phyloP scores from a whole-genome alignment of 2,888 invertebrate genomes.

The Cosmorhoe ocellata region DNA sequence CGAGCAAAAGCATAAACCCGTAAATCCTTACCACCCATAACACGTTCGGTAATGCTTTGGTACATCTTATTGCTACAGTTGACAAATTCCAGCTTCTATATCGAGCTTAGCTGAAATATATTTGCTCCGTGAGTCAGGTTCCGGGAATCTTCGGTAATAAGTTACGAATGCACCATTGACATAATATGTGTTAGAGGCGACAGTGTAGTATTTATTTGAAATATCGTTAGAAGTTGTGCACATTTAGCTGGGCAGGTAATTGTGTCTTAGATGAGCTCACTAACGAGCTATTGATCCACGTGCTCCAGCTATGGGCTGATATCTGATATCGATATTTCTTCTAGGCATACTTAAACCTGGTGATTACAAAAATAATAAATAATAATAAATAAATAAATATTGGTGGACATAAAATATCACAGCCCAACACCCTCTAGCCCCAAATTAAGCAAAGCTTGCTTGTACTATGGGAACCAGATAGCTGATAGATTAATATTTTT shows the following conservation, averaged over 20 bases:
- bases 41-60: constrained; percentile 18
- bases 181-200: constrained; percentile 12
- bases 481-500: no score
- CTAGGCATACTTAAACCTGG: no score
- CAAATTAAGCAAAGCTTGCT: no score
- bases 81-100: constrained; percentile 59
- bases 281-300: no score
- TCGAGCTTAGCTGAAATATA: constrained; percentile 57
- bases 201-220: constrained; percentile 1
- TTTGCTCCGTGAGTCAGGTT: constrained; percentile 63
- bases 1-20: constrained; percentile 4
- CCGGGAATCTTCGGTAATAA: constrained; percentile 57
- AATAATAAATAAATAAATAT: no score
- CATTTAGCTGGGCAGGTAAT: neutral
- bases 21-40: constrained; percentile 19
- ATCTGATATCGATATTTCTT: no score
- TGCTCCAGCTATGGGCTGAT: no score
- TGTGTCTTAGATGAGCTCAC: no score
- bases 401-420: no score
- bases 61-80: constrained; percentile 36
- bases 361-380: no score
- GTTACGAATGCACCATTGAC: constrained; percentile 35
- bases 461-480: no score
- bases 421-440: no score
- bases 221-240: constrained; percentile 6